These are phyloP conservation scores for Temnothorax longispinosus DNA, from an alignment of 1,140 invertebrate genomes.

Conservation along the genomic window DNA sequence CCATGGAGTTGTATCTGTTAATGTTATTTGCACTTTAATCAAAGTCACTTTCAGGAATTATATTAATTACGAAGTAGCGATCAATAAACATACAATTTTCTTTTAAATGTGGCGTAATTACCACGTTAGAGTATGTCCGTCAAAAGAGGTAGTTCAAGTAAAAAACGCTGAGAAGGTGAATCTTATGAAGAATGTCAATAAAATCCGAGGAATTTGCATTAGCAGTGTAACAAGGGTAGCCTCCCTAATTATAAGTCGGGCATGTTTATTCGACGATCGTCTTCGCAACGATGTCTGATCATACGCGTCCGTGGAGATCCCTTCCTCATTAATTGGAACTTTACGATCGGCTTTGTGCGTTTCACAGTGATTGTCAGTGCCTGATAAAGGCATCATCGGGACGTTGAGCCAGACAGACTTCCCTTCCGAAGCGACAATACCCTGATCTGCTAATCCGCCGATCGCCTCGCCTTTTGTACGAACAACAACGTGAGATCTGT, in stretches of 20 bases:
- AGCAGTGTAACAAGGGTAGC: not conserved
- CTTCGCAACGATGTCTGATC: conserved; percentile 32
- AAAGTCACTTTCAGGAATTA: not conserved
- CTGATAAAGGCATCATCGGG: conserved; percentile 72
- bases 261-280: conserved; percentile 35
- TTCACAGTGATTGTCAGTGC: conserved; percentile 59
- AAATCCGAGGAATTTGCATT: conserved; percentile 29
- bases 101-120: not conserved
- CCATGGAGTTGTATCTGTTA: not conserved
- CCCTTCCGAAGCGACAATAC: conserved; percentile 4
- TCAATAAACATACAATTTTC: not conserved
- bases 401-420: conserved; percentile 69
- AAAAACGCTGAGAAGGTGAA: not conserved
- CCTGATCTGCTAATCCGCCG: conserved; percentile 18
- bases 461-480: not conserved
- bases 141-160: not conserved
- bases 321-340: conserved; percentile 74
- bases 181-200: conserved; percentile 50
- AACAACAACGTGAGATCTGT: conserved; percentile 2
- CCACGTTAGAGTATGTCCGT: not conserved
- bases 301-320: not conserved
- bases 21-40: not conserved
- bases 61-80: not conserved
- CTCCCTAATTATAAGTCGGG: not conserved
- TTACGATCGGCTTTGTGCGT: conserved; percentile 70